phyloP scores from a whole-genome alignment of 1,140 invertebrate species.

The Neodiprion lecontei region DNA sequence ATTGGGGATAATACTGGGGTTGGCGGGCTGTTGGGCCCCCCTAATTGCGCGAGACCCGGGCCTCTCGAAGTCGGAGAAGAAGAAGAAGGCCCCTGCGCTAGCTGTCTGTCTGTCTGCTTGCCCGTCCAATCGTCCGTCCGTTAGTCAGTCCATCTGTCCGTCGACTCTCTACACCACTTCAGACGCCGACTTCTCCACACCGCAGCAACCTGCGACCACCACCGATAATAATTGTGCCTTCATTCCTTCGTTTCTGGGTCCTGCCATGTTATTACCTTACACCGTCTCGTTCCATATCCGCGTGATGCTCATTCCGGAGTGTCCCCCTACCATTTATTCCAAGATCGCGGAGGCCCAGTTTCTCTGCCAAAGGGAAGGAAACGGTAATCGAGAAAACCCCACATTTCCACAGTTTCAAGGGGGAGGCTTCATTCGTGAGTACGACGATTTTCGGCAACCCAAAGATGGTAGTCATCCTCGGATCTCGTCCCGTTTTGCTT shows the following conservation, averaged over 20 bases:
- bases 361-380: too few species aligned
- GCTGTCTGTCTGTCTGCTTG: conserved; percentile 30
- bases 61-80: conserved; percentile 24
- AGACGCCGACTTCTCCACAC: conserved; percentile 11
- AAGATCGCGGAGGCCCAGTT: too few species aligned
- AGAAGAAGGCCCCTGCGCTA: conserved; percentile 27
- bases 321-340: too few species aligned
- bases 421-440: too few species aligned
- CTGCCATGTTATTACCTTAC: conserved; percentile 47
- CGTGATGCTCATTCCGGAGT: too few species aligned
- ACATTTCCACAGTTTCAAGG: too few species aligned
- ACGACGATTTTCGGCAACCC: too few species aligned
- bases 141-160: conserved; percentile 19
- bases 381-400: too few species aligned
- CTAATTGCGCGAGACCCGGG: conserved; percentile 53
- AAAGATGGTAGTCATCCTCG: too few species aligned
- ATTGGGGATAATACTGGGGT: conserved; percentile 58
- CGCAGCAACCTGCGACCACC: neutral
- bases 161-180: conserved; percentile 16
- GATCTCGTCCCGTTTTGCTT: too few species aligned
- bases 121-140: conserved; percentile 10
- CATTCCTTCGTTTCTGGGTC: conserved; percentile 35
- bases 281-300: conserved; percentile 12
- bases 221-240: neutral
- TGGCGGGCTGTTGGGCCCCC: conserved; percentile 36